Evolutionary conservation across 2,888 invertebrate species (phyloP).

Genomic region (Tubiluchus corallicola): DNA sequence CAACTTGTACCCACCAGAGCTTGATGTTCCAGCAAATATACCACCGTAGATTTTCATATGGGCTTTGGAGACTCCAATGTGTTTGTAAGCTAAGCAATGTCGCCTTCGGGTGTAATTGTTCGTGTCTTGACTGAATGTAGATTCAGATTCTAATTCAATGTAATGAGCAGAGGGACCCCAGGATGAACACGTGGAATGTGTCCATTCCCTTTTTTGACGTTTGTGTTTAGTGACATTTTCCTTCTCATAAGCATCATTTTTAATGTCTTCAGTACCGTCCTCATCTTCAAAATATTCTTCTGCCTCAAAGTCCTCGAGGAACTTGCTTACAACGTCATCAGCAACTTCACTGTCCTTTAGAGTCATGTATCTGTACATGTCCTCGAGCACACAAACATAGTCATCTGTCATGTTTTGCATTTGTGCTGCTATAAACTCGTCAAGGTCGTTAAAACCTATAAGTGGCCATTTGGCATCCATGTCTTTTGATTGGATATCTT

Average conservation of each 20-base stretch:
- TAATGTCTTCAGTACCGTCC: background rate
- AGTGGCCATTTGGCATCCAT: too few relatives aligned
- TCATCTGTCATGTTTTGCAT: too few relatives aligned
- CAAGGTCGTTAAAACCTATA: too few relatives aligned
- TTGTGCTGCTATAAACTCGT: too few relatives aligned
- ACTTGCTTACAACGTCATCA: too few relatives aligned
- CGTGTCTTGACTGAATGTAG: background rate
- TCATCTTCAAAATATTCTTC: background rate
- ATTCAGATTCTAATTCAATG: background rate
- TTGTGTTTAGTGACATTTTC: too few relatives aligned
- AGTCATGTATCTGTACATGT: background rate
- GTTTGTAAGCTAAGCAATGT: constrained; percentile 1
- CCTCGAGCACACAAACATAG: too few relatives aligned
- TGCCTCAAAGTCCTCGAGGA: too few relatives aligned
- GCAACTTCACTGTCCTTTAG: background rate
- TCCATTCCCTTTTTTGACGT: background rate
- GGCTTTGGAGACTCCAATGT: background rate
- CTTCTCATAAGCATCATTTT: too few relatives aligned
- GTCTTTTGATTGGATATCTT: too few relatives aligned
- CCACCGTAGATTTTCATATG: background rate
- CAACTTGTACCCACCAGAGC: background rate
- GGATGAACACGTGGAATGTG: background rate
- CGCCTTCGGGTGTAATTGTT: background rate
- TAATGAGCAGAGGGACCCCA: background rate
- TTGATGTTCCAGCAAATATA: background rate